Evolutionary conservation across 2,113 vertebrate genomes (phyloP), one percentile per base, ranked within the genome.

Genomic region (Hylia prasina): DNA sequence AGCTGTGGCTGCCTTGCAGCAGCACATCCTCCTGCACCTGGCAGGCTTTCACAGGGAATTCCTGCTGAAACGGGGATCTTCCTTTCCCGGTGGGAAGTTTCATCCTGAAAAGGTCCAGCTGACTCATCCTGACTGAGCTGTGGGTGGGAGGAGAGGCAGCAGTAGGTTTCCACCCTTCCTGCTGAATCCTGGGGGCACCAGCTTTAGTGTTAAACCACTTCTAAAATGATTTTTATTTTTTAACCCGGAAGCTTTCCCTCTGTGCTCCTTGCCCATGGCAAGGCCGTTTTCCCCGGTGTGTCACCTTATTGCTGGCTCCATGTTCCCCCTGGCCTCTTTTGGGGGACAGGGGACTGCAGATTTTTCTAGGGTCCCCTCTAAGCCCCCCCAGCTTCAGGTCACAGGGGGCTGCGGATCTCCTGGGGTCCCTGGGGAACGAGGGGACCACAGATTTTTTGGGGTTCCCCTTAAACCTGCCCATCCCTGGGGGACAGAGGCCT

Each of bases 1-100:
- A 35, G 51, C 33, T 3, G 0, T 8, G 13, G 3, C 20, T 8
- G 17, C 35, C 30, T 2, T 15, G 18, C 51, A 6, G 40, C 86
- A 51, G 61, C 20, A 13, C 50, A 5, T 42, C 60, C 60, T 27
- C n/a, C 65, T 2, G 35, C 6, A 9, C 44, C 87, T 10, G 61
- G 45, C 11, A 4, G 7, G 4, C 10, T 16, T 23, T 15, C 28
- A 0, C 4, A 1, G 35, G 73, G 35, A 50, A 76, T 15, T 12
- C 9, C 0, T n/a, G 3, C 57, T 3, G 7, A 28, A 70, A 33
- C 0, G 0, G 6, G 66, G 25, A 14, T 10, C 2, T 39, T 35
- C 27, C 33, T 31, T n/a, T 75, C 35, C 30, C 0, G 15, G 25
- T 28, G 47, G 57, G 68, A 68, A n/a, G 14, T 33, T 71, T 21